Evolutionary conservation across 2,797 vertebrate genomes (phyloP), one percentile per base, ranked within the genome.

Genomic region (Bradypodion ventrale): DNA sequence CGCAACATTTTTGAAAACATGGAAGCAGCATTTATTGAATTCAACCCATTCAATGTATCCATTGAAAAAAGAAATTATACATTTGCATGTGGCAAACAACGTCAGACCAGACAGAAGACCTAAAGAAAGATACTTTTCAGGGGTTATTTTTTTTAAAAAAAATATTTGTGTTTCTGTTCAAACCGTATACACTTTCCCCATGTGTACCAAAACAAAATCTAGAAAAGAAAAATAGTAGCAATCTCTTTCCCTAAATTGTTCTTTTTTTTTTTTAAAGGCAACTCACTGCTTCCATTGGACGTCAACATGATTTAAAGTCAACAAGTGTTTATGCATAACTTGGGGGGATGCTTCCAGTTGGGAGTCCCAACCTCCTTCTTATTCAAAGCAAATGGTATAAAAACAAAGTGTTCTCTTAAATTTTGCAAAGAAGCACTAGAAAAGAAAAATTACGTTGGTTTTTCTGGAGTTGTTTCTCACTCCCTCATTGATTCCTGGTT

Each of bases 11-110:
- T n/a, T n/a, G n/a, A n/a, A n/a, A n/a, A n/a, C n/a, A n/a, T n/a
- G n/a, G n/a, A n/a, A 76, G 37, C 21, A 59, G 1, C 42, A 3
- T 85, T 85, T 85, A 85, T 85, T 85, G 40, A 76, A 44, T 12
- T 23, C 29, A 69, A 63, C 46, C 37, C 75, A 60, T 3, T 46
- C 29, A 78, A 62, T n/a, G 8, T 49, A 23, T 19, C 44, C 49
- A 8, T 62, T 56, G 52, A 56, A 56, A 56, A 56, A 56, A 19
- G 21, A 56, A 19, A 1, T 15, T 56, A 44, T 59, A 25, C 52
- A 66, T 44, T 66, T 66, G 23, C 83, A 9, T 15, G 25, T 49
- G 78, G 8, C 60, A 78, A 65, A 79, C 44, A 56, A 15, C 1
- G 3, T 12, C 32, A 73, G 37, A 52, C 60, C 37, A 60, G 35